Evolutionary conservation across 2,113 vertebrate species (phyloP).

Genomic region (Percina caprodes): DNA sequence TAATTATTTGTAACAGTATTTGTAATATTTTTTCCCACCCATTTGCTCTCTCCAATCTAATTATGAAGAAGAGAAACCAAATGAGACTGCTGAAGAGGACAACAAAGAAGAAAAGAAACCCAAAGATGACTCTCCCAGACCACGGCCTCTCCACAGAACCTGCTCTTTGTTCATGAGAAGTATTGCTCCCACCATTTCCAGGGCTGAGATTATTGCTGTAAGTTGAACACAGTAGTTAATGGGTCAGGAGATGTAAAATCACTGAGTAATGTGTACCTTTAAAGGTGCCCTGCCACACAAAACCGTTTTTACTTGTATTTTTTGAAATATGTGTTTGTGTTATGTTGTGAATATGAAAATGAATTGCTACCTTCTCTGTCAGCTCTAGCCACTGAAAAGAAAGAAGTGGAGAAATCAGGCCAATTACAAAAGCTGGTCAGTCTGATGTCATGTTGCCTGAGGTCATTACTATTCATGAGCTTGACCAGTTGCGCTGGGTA

Average conservation of each 20-base stretch:
- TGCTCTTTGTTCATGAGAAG: constrained; percentile 94
- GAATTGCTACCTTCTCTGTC: too few species aligned
- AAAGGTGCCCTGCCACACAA: too few species aligned
- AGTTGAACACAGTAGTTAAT: constrained; percentile 62
- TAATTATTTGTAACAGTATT: not conserved
- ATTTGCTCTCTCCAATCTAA: constrained; percentile 27
- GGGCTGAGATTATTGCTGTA: constrained; percentile 92
- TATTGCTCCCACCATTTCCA: constrained; percentile 92
- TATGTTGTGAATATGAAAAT: too few species aligned
- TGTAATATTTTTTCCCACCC: too few species aligned
- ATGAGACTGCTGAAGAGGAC: constrained; percentile 74
- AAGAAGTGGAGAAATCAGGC: too few species aligned
- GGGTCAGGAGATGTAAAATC: not conserved
- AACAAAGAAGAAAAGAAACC: constrained; percentile 85
- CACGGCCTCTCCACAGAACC: constrained; percentile 91
- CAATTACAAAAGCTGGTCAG: too few species aligned
- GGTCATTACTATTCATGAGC: too few species aligned
- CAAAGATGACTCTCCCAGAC: constrained; percentile 87
- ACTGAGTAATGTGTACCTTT: not conserved
- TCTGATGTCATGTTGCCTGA: too few species aligned
- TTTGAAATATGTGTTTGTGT: too few species aligned
- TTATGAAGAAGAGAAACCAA: constrained; percentile 71
- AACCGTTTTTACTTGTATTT: too few species aligned
- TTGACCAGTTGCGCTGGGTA: too few species aligned
- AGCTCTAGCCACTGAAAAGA: too few species aligned